Evolutionary conservation across 2,888 invertebrate genomes (phyloP).

Genomic region (Agrochola litura): DNA sequence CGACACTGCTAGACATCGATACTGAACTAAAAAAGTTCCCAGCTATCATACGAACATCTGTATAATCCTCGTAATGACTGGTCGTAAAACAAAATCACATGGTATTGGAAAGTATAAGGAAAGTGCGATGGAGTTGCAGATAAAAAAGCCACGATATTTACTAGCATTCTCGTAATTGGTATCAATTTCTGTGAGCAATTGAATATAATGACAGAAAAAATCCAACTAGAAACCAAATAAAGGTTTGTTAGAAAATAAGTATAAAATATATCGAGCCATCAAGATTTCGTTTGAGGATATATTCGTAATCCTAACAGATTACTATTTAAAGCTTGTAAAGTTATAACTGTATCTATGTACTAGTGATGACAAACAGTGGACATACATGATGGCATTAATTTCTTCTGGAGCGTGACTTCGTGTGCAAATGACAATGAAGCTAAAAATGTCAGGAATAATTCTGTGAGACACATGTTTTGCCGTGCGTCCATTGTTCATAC

Average conservation of each 20-base stretch:
- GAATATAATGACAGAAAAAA: constrained; percentile 32
- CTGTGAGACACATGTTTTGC: constrained; percentile 84
- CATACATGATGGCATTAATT: constrained; percentile 84
- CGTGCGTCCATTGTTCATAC: constrained; percentile 72
- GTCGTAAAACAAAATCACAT: constrained; percentile 72
- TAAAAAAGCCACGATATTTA: constrained; percentile 58
- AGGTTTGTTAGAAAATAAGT: background rate
- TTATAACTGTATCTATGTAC: constrained; percentile 14
- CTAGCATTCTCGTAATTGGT: constrained; percentile 32
- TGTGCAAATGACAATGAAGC: constrained; percentile 87
- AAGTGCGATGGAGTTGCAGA: constrained; percentile 68
- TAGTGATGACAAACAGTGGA: constrained; percentile 54
- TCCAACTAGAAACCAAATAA: background rate
- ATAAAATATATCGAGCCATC: background rate
- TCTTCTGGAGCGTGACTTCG: constrained; percentile 89
- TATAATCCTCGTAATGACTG: constrained; percentile 73
- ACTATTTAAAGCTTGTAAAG: background rate
- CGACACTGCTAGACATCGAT: constrained; percentile 63
- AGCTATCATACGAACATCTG: constrained; percentile 60
- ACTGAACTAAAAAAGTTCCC: constrained; percentile 58
- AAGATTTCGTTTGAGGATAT: constrained; percentile 4
- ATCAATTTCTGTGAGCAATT: constrained; percentile 39
- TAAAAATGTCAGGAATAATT: constrained; percentile 90
- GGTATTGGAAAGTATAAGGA: constrained; percentile 72
- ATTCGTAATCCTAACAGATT: background rate